phyloP scores from a whole-genome alignment of 1,140 invertebrate species.

The Aphidius gifuensis region DNA sequence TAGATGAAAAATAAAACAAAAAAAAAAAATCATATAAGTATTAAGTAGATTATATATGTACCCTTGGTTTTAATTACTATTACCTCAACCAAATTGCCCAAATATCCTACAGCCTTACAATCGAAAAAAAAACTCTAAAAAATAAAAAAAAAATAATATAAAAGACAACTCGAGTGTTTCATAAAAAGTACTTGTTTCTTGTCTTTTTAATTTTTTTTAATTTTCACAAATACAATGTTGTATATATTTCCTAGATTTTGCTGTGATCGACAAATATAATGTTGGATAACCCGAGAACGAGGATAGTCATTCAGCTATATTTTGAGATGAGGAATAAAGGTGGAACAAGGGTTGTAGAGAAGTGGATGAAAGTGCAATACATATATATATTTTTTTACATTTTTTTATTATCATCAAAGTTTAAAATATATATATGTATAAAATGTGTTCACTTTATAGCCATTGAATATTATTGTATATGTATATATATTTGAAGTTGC shows the following conservation, averaged over 20 bases:
- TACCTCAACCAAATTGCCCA: constrained; percentile 8
- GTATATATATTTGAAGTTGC: constrained; percentile 27
- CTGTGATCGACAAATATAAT: constrained; percentile 33
- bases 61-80: constrained; percentile 10
- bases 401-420: constrained; percentile 2
- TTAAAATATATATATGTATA: neutral
- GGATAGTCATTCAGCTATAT: neutral
- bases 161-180: constrained; percentile 4
- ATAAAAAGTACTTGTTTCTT: neutral
- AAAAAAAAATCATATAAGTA: neutral
- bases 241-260: constrained; percentile 21
- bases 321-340: neutral
- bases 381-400: neutral
- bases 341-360: neutral
- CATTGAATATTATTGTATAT: constrained; percentile 21
- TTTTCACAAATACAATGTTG: neutral
- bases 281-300: constrained; percentile 25
- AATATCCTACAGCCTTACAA: constrained; percentile 8
- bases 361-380: neutral
- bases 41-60: neutral
- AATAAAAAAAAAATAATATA: neutral
- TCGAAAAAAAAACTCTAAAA: neutral
- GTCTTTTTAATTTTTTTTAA: constrained; percentile 2
- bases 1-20: too few species aligned
- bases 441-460: constrained; percentile 34